These are phyloP conservation scores for Acinonyx jubatus DNA, from an alignment of 2,113 vertebrate species.

Conservation along the genomic window DNA sequence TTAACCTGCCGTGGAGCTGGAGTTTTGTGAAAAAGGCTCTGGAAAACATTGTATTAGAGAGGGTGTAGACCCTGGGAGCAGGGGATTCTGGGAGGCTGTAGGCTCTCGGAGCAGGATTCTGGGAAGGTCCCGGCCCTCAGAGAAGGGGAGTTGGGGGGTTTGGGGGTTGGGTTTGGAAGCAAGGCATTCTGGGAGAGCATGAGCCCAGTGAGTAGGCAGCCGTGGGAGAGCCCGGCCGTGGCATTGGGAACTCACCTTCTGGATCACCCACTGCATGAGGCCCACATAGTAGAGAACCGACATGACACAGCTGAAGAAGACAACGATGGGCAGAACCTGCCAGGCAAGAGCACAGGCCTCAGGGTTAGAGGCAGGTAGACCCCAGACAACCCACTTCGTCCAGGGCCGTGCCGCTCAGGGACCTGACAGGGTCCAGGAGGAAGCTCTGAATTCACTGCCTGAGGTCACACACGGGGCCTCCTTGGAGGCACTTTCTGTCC, in stretches of 20 bases:
- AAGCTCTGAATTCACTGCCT: not conserved
- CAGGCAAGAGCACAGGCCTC: not conserved
- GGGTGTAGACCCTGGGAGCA: not conserved
- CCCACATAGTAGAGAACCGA: constrained; percentile 95
- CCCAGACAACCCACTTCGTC: not conserved
- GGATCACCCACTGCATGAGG: constrained; percentile 95
- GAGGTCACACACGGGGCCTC: not conserved
- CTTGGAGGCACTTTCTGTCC: not conserved
- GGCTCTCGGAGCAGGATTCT: not conserved
- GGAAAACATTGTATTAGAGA: not conserved
- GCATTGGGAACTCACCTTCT: constrained; percentile 89
- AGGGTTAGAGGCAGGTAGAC: not conserved
- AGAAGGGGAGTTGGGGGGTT: not conserved
- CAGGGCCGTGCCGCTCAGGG: not conserved
- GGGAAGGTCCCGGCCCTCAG: not conserved
- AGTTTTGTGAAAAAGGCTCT: not conserved
- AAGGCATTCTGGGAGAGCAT: not conserved
- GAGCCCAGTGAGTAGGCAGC: not conserved
- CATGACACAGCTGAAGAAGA: constrained; percentile 98
- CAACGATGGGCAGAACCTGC: constrained; percentile 93
- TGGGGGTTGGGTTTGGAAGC: not conserved
- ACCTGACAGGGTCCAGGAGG: not conserved
- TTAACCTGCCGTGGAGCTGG: not conserved
- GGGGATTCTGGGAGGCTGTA: not conserved
- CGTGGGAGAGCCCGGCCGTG: rapidly evolving